Percentiles rank a stretch among this genome's conserved stretches.
These are phyloP conservation scores for Tromatobia lineatoria DNA, from an alignment of 2,888 invertebrate species.

Conservation along the genomic window DNA sequence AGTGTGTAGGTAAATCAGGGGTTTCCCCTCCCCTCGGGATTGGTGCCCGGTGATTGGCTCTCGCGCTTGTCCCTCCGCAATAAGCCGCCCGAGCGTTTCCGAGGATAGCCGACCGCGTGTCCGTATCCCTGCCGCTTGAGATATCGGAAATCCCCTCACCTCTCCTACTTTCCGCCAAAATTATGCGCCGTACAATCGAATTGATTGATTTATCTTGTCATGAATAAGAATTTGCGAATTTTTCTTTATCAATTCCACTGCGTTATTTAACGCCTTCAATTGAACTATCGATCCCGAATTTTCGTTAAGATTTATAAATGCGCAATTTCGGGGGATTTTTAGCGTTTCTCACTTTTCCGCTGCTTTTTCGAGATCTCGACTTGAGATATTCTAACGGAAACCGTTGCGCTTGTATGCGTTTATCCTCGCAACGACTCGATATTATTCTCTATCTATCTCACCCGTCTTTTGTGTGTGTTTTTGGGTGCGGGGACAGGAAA, in stretches of 20 bases:
- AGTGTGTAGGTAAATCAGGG: not conserved
- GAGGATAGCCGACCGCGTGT: slow-evolving; percentile 47
- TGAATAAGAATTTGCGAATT: not conserved
- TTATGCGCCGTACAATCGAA: too few relatives aligned
- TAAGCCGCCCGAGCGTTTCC: slow-evolving; percentile 41
- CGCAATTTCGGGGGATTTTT: too few relatives aligned
- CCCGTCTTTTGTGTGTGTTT: too few relatives aligned
- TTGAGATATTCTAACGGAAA: too few relatives aligned
- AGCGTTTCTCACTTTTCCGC: too few relatives aligned
- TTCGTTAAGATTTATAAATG: too few relatives aligned
- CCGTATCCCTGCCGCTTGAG: not conserved
- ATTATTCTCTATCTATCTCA: not conserved
- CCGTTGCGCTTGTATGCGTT: too few relatives aligned
- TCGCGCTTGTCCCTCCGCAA: not conserved
- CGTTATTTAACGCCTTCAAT: not conserved
- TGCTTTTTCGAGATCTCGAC: too few relatives aligned
- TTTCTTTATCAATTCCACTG: too few relatives aligned
- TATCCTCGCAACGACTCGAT: not conserved
- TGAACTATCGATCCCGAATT: not conserved
- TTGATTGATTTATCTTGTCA: not conserved
- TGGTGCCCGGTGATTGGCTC: slow-evolving; percentile 20
- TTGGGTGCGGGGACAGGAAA: slow-evolving; percentile 40
- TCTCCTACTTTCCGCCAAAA: not conserved
- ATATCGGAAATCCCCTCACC: not conserved
- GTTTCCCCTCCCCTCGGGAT: not conserved